Percentiles rank a stretch among this genome's conserved stretches.
These are phyloP conservation scores for Amiota minor DNA, from an alignment of 2,888 invertebrate genomes.

Conservation along the genomic window DNA sequence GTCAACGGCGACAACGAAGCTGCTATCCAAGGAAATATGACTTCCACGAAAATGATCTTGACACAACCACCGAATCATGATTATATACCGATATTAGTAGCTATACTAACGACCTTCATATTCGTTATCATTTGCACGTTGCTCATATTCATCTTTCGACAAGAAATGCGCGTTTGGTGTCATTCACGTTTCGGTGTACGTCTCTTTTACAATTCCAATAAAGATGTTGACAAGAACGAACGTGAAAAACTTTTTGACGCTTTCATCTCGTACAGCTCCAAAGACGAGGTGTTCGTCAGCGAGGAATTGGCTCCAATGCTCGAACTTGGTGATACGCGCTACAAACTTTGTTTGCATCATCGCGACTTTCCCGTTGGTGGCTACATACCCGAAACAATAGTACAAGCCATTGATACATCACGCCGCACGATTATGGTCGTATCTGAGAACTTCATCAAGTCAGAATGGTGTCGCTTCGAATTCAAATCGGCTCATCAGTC, in stretches of 20 bases:
- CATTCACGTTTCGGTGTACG: slow-evolving; percentile 88
- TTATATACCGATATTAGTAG: slow-evolving; percentile 85
- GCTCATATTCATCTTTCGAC: slow-evolving; percentile 85
- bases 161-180: slow-evolving; percentile 89
- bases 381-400: slow-evolving; percentile 93
- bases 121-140: slow-evolving; percentile 84
- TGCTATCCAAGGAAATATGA: slow-evolving; percentile 77
- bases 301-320: slow-evolving; percentile 90
- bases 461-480: slow-evolving; percentile 96
- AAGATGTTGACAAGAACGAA: slow-evolving; percentile 86
- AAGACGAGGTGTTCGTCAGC: slow-evolving; percentile 92
- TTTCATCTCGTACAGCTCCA: slow-evolving; percentile 94
- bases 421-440: slow-evolving; percentile 92
- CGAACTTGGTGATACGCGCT: slow-evolving; percentile 85
- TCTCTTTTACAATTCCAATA: slow-evolving; percentile 82
- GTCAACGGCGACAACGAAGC: slow-evolving; percentile 45
- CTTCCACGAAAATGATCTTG: slow-evolving; percentile 77
- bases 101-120: slow-evolving; percentile 84
- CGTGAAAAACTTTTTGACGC: slow-evolving; percentile 94
- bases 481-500: slow-evolving; percentile 95
- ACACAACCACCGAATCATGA: slow-evolving; percentile 79
- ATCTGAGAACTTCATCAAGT: slow-evolving; percentile 94
- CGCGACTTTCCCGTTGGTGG: slow-evolving; percentile 91
- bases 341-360: slow-evolving; percentile 92
- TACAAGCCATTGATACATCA: slow-evolving; percentile 92